Percentiles rank a stretch among this genome's conserved stretches.
phyloP scores from a whole-genome alignment of 92 coral and sea anemone species.

The Porites divaricata region DNA sequence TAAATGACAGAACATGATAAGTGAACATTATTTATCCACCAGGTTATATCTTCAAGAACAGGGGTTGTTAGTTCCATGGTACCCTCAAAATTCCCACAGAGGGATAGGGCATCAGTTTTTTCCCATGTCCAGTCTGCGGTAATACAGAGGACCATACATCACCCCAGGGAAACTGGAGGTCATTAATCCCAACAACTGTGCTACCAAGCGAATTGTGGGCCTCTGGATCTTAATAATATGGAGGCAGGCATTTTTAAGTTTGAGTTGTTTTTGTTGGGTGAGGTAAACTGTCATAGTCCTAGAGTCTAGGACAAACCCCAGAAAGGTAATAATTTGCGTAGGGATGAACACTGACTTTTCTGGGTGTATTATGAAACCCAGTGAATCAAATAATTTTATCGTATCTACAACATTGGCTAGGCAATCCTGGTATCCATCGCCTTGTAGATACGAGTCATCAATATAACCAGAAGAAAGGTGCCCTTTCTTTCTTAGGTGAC shows the following conservation, averaged over 20 bases:
- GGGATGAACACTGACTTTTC: constrained; percentile 49
- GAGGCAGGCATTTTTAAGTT: constrained; percentile 6
- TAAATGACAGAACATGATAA: constrained; percentile 8
- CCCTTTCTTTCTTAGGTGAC: constrained; percentile 56
- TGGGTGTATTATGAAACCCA: constrained; percentile 50
- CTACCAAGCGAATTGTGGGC: constrained; percentile 32
- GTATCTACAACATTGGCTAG: constrained; percentile 46
- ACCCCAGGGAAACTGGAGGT: constrained; percentile 38
- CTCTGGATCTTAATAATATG: too few species aligned
- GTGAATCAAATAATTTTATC: constrained; percentile 40
- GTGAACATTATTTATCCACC: constrained; percentile 39
- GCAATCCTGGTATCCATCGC: constrained; percentile 52
- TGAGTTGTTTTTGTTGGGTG: constrained; percentile 26
- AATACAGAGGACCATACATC: constrained; percentile 21
- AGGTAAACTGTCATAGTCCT: constrained; percentile 54
- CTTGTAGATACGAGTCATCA: constrained; percentile 56
- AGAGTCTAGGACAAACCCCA: constrained; percentile 41
- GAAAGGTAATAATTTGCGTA: constrained; percentile 23
- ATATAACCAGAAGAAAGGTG: constrained; percentile 53
- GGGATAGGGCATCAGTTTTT: constrained; percentile 28
- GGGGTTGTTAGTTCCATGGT: constrained; percentile 25
- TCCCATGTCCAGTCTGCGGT: constrained; percentile 26
- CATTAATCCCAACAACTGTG: constrained; percentile 29
- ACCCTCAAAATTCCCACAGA: constrained; percentile 32
- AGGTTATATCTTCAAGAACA: constrained; percentile 23